phyloP scores from a whole-genome alignment of 2,113 vertebrate genomes.

The Cairina moschata region DNA sequence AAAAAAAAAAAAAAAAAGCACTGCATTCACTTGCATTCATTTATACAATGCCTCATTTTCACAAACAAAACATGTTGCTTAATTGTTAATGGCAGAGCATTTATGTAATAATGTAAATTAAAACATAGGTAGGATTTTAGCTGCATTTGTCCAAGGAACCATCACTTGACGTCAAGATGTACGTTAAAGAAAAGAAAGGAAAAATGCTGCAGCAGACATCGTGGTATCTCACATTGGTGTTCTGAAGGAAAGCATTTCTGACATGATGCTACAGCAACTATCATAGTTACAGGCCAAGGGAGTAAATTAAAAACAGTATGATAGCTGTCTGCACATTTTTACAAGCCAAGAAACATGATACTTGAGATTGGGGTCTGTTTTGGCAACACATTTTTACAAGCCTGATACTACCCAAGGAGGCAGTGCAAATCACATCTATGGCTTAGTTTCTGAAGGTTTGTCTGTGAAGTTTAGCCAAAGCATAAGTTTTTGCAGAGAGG shows the following conservation, averaged over 20 bases:
- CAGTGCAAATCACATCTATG: background rate
- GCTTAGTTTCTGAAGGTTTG: background rate
- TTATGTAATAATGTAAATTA: background rate
- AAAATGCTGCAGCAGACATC: background rate
- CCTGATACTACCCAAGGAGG: background rate
- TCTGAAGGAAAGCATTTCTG: constrained; percentile 48
- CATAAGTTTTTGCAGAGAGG: background rate
- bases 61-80: background rate
- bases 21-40: background rate
- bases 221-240: constrained; percentile 12
- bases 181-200: background rate
- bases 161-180: background rate
- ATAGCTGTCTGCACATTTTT: constrained; percentile 71
- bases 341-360: constrained; percentile 64
- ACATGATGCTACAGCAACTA: constrained; percentile 22
- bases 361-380: constrained; percentile 53
- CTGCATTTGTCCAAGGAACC: background rate
- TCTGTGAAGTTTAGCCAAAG: background rate
- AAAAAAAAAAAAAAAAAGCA: background rate
- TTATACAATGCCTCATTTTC: background rate
- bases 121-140: background rate
- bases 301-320: constrained; percentile 71
- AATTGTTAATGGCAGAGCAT: background rate
- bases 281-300: constrained; percentile 36
- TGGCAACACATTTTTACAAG: constrained; percentile 40